Evolutionary conservation across 2,888 invertebrate species (phyloP), one percentile per base, ranked within the genome.

Genomic region (Ectemnius cavifrons): DNA sequence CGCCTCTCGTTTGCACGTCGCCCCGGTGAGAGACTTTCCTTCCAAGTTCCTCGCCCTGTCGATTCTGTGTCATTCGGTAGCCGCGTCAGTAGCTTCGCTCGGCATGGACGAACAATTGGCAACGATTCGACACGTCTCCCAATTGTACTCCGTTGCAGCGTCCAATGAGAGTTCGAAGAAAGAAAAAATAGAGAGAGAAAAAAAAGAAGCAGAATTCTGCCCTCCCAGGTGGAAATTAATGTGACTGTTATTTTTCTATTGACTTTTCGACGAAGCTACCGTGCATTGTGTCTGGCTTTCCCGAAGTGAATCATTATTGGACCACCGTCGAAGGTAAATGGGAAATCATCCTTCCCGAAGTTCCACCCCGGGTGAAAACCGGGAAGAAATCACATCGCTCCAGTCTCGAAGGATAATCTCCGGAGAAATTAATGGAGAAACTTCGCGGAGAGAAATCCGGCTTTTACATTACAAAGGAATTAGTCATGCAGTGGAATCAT

Each of bases 41-140:
- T 47, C 47, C 47, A 47, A 47, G n/a, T 11, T 37, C 6, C 37
- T 37, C 37, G 37, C 8, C 11, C 11, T 37, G 37, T 6, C 8
- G 37, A 37, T 14, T 52, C 16, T 5, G 11, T 52, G 80, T 79
- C 82, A 81, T 80, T 82, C 77, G 77, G 84, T 81, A 82, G 81
- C 73, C 46, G 28, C n/a, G 63, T 3, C 46, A 65, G 59, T 67
- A 56, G 63, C 59, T 71, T 63, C 58, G 23, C 3, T 23, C 23
- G 37, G 0, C 4, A 0, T 8, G 28, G 2, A 8, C 28, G 0
- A 28, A 68, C 62, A 70, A 70, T 61, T 57, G 46, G 46, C 66
- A 56, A 63, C 56, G 68, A 63, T 69, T 77, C 70, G 56, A 28
- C 47, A 61, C 57, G 68, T 63, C 65, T 77, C 77, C 74, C 62